Base-by-base conservation (phyloP, 1,140 invertebrate genomes). In the Zaprionus kolodkinae region DNA sequence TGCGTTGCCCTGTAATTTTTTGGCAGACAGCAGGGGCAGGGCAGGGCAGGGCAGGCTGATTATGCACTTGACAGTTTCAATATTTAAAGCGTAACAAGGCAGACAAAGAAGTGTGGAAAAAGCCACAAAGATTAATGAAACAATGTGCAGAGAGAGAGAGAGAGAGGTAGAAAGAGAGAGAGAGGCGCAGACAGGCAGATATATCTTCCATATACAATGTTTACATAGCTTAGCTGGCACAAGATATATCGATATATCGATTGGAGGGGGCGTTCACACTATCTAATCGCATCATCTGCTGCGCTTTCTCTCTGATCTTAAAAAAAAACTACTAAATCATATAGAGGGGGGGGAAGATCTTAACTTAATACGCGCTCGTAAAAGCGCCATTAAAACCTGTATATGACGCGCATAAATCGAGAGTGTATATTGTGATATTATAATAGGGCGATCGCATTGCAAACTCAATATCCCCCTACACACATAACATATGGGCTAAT, bases 21-120 rank as follows among this genome's bases (percentile, higher is more conserved):
- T 30, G 67, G 52, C 38, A 79, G 61, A 71, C n/a, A n/a, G n/a
- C n/a, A n/a, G n/a, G n/a, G n/a, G n/a, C n/a, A n/a, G n/a, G n/a
- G n/a, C n/a, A n/a, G 40, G 40, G 38, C 21, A 21, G 27, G 27
- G 27, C 3, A 48, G 45, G 17, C 45, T 76, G 84, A 82, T 86
- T 87, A 86, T 87, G 80, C 66, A 69, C 62, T 79, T 88, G 79
- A 83, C 83, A 87, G 76, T 83, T 79, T 81, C 84, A 81, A 87
- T 83, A 87, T 87, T 87, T 87, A 81, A 79, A 72, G 63, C 72
- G 52, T 67, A 87, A 87, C 79, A 79, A 86, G 72, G 54, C 17
- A 66, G 27, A 30, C 27, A 30, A 21, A 21, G 21, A 21, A 21
- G 21, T 6, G 27, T 5, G 27, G 27, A 62, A 35, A 54, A 61